Percentiles rank a stretch among this genome's conserved stretches.
phyloP scores from a whole-genome alignment of 1,140 invertebrate species.

The Thereuonema tuberculata region DNA sequence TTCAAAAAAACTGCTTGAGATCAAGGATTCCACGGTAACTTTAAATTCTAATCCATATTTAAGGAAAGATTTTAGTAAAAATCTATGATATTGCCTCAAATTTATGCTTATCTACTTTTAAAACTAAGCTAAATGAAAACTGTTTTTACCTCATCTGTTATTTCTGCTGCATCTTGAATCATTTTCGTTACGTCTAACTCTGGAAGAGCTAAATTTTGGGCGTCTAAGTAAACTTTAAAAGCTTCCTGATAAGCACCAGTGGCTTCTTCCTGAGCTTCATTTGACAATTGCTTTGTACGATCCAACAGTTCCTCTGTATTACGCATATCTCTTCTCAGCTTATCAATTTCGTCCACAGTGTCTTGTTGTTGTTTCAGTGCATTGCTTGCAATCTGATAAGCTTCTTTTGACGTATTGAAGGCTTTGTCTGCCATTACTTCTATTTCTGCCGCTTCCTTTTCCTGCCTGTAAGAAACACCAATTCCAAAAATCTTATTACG shows the following conservation, averaged over 20 bases:
- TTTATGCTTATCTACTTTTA: not conserved
- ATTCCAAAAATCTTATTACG: no score
- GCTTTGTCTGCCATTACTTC: conserved; percentile 60
- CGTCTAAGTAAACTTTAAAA: conserved; percentile 55
- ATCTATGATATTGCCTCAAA: no score
- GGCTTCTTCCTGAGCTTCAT: conserved; percentile 53
- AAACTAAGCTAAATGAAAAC: no score
- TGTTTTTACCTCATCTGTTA: conserved; percentile 29
- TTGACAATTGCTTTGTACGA: conserved; percentile 49
- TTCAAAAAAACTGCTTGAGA: no score
- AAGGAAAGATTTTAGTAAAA: no score
- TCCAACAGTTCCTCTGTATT: conserved; percentile 52
- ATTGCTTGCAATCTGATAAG: conserved; percentile 63
- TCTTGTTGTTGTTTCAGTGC: conserved; percentile 65
- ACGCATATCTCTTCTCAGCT: conserved; percentile 32
- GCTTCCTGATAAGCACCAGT: conserved; percentile 62
- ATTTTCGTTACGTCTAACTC: conserved; percentile 53
- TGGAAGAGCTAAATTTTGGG: conserved; percentile 57
- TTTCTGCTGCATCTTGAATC: conserved; percentile 42
- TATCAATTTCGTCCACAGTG: conserved; percentile 29
- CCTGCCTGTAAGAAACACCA: conserved; percentile 40
- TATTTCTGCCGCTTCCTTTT: conserved; percentile 60
- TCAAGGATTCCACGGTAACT: no score
- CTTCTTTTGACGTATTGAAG: conserved; percentile 62
- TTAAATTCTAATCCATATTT: no score